Evolutionary conservation across 2,113 vertebrate species (phyloP), one percentile per base, ranked within the genome.

Genomic region (Clupea harengus): DNA sequence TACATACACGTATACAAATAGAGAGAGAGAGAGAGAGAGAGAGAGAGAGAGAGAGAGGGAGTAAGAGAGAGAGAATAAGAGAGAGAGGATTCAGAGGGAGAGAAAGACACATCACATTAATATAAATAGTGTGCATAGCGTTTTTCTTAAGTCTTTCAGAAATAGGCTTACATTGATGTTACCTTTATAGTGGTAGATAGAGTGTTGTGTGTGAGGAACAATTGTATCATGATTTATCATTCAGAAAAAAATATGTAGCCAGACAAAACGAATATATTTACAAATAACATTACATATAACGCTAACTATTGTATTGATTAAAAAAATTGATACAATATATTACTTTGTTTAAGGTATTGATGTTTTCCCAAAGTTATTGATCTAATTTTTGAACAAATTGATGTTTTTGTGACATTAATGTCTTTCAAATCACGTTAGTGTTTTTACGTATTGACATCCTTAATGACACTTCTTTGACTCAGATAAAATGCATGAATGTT

Each of bases 371-470:
- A 89, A 85, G 20, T 22, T 88, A 88, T 88, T 81, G 85, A 89
- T 72, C 45, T 45, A 22, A 39, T 81, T 83, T 75, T 60, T 82
- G 11, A 32, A 72, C 44, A 78, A 84, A 89, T 87, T 84, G 84
- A 88, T 87, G 46, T 88, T 83, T 81, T 86, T 57, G 84, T 83
- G 72, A 83, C 32, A 46, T 86, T 87, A 87, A 88, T 87, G 87
- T 82, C 86, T 87, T 87, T 88, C 20, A 52, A 85, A 87, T 82
- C 81, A 83, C 72, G 72, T 88, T 88, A 87, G 20, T 64, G 45
- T 83, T 87, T 86, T 32, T 82, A 46, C 44, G 39, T 85, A 88
- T 88, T 90, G 89, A 84, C 32, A 49, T 86, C 84, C 88, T 67
- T 83, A 88, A 80, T 67, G 82, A 84, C 49, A 82, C 6, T 83